Percentiles rank a stretch among this genome's conserved stretches.
Conservation (phyloP, 1,140 invertebrate species). For the Arctopsyche grandis region DNA sequence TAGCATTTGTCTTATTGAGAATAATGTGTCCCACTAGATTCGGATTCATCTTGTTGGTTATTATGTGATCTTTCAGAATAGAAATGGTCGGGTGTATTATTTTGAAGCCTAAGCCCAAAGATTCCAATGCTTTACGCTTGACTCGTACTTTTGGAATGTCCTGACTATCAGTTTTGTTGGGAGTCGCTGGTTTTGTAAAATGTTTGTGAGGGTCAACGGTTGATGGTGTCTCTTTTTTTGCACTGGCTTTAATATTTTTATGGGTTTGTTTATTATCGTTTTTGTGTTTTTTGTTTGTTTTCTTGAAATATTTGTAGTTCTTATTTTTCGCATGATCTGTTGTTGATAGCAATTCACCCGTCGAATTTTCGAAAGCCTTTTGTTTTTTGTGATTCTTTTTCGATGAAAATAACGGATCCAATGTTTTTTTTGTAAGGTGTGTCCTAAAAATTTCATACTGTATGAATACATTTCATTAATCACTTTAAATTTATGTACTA, state of each 20-base stretch:
- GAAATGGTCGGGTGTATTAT: constrained; percentile 50
- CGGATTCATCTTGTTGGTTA: constrained; percentile 47
- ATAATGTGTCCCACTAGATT: constrained; percentile 46
- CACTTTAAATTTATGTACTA: too few species aligned
- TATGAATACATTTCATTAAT: too few species aligned
- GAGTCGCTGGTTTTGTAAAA: not conserved
- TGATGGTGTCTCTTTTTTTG: too few species aligned
- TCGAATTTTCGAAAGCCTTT: not conserved
- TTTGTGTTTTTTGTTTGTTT: constrained; percentile 20
- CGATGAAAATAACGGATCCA: not conserved
- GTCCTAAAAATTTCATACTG: not conserved
- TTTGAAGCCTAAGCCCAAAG: constrained; percentile 45
- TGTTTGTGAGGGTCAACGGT: not conserved
- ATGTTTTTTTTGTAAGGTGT: not conserved
- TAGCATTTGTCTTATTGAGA: constrained; percentile 47
- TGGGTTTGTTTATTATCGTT: not conserved
- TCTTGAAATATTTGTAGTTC: not conserved
- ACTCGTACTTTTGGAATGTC: not conserved
- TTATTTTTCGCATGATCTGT: not conserved
- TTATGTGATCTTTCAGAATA: constrained; percentile 46
- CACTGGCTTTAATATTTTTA: not conserved
- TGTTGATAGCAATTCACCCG: not conserved
- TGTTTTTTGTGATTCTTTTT: not conserved
- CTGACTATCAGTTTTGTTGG: not conserved
- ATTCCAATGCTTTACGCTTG: constrained; percentile 39